Base-by-base conservation (phyloP, 2,888 invertebrate species). In the Carpatolechia fugitivella region DNA sequence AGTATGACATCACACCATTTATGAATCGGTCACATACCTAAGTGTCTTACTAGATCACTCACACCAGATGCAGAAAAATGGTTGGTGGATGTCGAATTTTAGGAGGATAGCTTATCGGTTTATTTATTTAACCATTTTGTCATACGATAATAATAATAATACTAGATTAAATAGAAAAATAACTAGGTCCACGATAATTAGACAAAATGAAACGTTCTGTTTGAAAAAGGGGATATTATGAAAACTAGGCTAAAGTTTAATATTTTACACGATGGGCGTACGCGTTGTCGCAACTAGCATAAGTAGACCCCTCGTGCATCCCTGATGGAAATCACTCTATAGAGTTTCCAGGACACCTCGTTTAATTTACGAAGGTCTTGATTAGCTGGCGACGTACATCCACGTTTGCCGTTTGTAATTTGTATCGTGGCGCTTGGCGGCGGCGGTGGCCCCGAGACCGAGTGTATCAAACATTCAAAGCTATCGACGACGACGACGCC, bases 381-480 rank as follows among this genome's bases (percentile, higher is more conserved):
- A 52, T 59, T 62, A 20, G 24, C 52, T 69, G 68, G 69, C 31
- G 29, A 54, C 48, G 60, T 60, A 52, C 62, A 61, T 65, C 63
- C 60, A 59, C 63, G 63, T 54, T 57, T 52, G 50, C 40, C 11
- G 52, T 36, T 35, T 24, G 24, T 24, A 24, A 6, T 6, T 24
- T 24, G n/a, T n/a, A 24, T 24, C 48, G 14, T 11, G 44, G n/a
- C 44, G 38, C 38, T 13, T 38, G 14, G 47, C 18, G 54, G 58
- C 58, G 55, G n/a, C n/a, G 62, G 60, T 60, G 65, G 62, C 61
- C 63, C 62, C 65, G 58, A 60, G 61, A 63, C 62, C 65, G 59
- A 62, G 60, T 58, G 65, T 67, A 74, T 75, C 70, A 74, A 74
- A 76, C 69, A 75, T 75, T 75, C 70, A 76, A 66, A 70, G 70